Percentiles rank a stretch among this genome's conserved stretches.
Conservation (phyloP, 2,113 vertebrate genomes). For the Myotis lucifugus region DNA sequence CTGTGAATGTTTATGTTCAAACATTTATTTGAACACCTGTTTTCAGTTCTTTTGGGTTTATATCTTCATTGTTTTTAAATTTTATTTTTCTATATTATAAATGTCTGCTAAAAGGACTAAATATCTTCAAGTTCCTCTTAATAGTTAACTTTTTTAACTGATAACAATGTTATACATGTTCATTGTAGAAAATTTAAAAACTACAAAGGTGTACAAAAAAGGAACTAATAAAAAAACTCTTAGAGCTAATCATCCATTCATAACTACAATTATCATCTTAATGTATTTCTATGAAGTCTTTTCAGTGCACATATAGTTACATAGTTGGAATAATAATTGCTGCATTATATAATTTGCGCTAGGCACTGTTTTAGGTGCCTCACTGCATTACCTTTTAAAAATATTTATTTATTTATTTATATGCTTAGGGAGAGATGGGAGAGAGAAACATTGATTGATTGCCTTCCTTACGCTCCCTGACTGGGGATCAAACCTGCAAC, state of each 20-base stretch:
- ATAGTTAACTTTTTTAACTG: neutral
- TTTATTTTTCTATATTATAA: constrained; percentile 27
- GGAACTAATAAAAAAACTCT: neutral
- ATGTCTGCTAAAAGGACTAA: neutral
- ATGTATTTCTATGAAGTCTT: neutral
- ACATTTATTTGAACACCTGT: neutral
- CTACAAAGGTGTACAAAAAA: neutral
- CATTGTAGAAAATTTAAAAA: neutral
- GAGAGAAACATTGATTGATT: too few relatives aligned
- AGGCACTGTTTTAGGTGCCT: neutral
- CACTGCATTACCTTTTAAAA: neutral
- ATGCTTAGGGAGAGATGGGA: neutral
- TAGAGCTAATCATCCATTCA: neutral
- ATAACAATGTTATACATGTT: neutral
- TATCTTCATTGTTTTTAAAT: neutral
- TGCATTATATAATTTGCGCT: neutral
- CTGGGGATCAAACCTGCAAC: too few relatives aligned
- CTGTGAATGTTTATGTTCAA: neutral
- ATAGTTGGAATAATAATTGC: neutral
- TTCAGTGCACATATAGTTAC: neutral
- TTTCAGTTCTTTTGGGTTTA: neutral
- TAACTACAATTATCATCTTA: neutral
- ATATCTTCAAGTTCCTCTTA: neutral
- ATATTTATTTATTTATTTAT: neutral
- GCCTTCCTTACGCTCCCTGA: too few relatives aligned